phyloP scores from a whole-genome alignment of 2,888 invertebrate genomes.

The Volucella bombylans region DNA sequence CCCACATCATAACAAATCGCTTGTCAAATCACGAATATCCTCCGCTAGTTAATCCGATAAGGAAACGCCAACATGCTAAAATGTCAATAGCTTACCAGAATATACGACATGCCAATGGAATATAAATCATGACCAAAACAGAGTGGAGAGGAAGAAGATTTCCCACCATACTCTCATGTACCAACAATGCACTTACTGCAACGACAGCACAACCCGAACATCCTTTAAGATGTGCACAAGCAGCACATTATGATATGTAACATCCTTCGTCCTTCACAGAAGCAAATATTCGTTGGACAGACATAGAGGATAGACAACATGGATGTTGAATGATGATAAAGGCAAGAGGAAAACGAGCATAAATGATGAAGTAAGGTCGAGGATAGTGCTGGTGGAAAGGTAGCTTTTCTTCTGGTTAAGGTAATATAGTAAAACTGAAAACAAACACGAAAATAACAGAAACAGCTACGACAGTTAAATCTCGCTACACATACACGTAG shows the following conservation, averaged over 20 bases:
- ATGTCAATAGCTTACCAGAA: slow-evolving; percentile 65
- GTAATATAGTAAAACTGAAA: background rate
- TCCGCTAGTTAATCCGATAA: slow-evolving; percentile 60
- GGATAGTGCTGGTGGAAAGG: slow-evolving; percentile 2
- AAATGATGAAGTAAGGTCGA: slow-evolving; percentile 18
- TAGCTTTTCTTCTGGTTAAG: slow-evolving; percentile 6
- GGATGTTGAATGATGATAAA: slow-evolving; percentile 10
- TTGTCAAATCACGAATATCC: slow-evolving; percentile 59
- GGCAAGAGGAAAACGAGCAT: slow-evolving; percentile 8
- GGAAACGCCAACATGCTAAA: slow-evolving; percentile 60
- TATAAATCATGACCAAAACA: slow-evolving; percentile 55
- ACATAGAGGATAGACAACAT: slow-evolving; percentile 9
- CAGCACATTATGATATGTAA: slow-evolving; percentile 46
- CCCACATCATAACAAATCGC: slow-evolving; percentile 46
- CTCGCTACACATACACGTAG: slow-evolving; percentile 3
- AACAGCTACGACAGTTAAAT: slow-evolving; percentile 46
- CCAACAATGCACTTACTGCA: slow-evolving; percentile 59
- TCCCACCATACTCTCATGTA: slow-evolving; percentile 5
- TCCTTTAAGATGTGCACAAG: slow-evolving; percentile 58
- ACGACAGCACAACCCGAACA: slow-evolving; percentile 49
- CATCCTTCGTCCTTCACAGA: slow-evolving; percentile 38
- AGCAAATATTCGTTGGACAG: slow-evolving; percentile 24
- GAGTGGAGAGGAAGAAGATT: background rate
- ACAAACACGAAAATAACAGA: too few species aligned
- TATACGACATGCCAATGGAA: slow-evolving; percentile 60